Percentiles rank a stretch among this genome's conserved stretches.
phyloP scores from a whole-genome alignment of 1,140 invertebrate genomes.

The Drosophila trapezifrons region DNA sequence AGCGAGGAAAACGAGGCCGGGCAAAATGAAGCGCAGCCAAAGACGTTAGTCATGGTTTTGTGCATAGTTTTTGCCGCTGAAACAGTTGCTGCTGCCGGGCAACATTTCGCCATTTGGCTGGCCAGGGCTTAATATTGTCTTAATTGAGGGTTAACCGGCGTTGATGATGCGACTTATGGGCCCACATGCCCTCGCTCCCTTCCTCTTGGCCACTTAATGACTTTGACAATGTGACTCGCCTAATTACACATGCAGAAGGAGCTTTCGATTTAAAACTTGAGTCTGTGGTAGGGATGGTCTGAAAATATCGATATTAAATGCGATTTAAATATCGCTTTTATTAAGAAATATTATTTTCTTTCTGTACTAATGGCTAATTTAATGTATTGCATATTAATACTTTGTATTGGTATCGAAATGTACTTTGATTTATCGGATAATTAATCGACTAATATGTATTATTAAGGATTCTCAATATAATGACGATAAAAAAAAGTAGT shows the following conservation, averaged over 20 bases:
- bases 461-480: not conserved
- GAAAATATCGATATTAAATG: not conserved
- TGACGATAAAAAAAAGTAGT: not conserved
- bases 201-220: constrained; percentile 71
- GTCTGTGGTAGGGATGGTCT: not conserved
- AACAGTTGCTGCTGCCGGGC: constrained; percentile 32
- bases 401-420: not conserved
- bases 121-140: constrained; percentile 83
- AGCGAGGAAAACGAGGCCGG: constrained; percentile 38
- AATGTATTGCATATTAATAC: not conserved
- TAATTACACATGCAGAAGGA: constrained; percentile 69
- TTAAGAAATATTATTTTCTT: not conserved
- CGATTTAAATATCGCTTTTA: too few relatives aligned
- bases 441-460: not conserved
- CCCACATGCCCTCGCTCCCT: constrained; percentile 40
- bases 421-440: not conserved
- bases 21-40: constrained; percentile 78
- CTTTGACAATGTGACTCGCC: constrained; percentile 79
- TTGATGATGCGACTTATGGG: constrained; percentile 84
- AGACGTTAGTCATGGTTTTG: constrained; percentile 83
- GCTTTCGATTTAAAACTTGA: constrained; percentile 74
- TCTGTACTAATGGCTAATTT: too few relatives aligned
- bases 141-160: constrained; percentile 84
- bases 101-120: constrained; percentile 52
- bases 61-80: constrained; percentile 71